phyloP scores from a whole-genome alignment of 2,888 invertebrate species.

The Hirtodrosophila trivittata region DNA sequence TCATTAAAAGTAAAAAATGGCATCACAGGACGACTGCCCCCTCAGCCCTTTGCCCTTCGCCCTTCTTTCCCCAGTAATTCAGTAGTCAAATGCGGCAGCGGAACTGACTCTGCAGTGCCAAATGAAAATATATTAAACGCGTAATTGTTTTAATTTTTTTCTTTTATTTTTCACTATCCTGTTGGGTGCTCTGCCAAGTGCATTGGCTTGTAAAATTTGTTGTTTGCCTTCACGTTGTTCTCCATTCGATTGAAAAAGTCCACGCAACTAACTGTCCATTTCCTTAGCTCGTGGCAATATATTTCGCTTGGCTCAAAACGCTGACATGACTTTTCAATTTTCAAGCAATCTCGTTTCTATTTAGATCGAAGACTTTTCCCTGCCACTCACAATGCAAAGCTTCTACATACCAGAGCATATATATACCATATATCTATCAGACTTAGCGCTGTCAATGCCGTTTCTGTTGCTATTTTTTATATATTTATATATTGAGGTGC shows the following conservation, averaged over 20 bases:
- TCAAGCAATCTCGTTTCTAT: slow-evolving; percentile 35
- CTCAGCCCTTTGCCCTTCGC: slow-evolving; percentile 6
- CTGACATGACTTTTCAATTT: slow-evolving; percentile 70
- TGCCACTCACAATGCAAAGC: slow-evolving; percentile 21
- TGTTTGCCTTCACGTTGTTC: slow-evolving; percentile 59
- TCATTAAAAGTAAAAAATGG: slow-evolving; percentile 81
- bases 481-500: slow-evolving; percentile 16
- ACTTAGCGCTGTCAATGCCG: slow-evolving; percentile 50
- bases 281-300: slow-evolving; percentile 15
- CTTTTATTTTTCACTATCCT: slow-evolving; percentile 15
- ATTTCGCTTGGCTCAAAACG: slow-evolving; percentile 14
- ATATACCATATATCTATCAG: slow-evolving; percentile 32
- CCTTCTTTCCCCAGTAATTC: slow-evolving; percentile 35
- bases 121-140: slow-evolving; percentile 77
- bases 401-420: slow-evolving; percentile 7
- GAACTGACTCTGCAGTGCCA: slow-evolving; percentile 38
- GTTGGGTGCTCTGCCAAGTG: slow-evolving; percentile 56
- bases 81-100: slow-evolving; percentile 50
- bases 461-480: slow-evolving; percentile 24
- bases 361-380: slow-evolving; percentile 29
- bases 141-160: slow-evolving; percentile 65
- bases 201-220: slow-evolving; percentile 69
- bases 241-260: slow-evolving; percentile 47
- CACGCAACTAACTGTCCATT: slow-evolving; percentile 46
- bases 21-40: slow-evolving; percentile 49